Base-by-base conservation (phyloP, 2,113 vertebrate species). In the Dasyprocta punctata region DNA sequence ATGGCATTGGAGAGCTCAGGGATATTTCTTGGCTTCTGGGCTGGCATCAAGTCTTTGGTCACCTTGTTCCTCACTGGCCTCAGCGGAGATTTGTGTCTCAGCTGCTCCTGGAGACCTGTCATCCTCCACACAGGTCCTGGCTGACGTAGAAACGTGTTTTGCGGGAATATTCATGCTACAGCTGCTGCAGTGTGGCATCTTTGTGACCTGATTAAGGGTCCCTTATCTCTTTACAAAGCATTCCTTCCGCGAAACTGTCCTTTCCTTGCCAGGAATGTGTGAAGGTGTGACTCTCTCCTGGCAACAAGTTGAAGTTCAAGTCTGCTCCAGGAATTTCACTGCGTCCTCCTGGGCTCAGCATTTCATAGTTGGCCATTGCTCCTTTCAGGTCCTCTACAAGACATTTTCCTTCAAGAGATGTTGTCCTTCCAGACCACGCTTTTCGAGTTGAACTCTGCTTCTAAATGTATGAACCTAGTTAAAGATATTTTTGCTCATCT, bases 91-190 rank as follows among this genome's bases (percentile, higher is more conserved):
- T 36, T 17, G 1, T 16, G 47, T 82, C 44, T 54, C 80, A 44
- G 38, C 73, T 65, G 38, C 54, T 81, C 36, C 38, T 41, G 19
- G n/a, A 33, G 33, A 33, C 44, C 30, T 4, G 3, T 30, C 1
- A 0, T 1, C 20, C 24, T 80, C 58, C 9, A 1, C 12, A 30
- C 1, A 52, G 44, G 47, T 1, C 14, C 5, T 0, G 1, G 36
- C 30, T 38, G 52, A 28, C 22, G 3, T 4, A 36, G 5, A 47
- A 26, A 33, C 0, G 6, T 2, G 1, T 8, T 20, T 24, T 47
- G 26, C 5, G 38, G 3, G 41, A 47, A 56, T 65, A 12, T 3
- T 4, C 19, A 2, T 20, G 28, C 19, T 80, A 19, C 8, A 13
- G 52, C 58, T 58, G 12, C 47, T 33, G 2, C 20, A 56, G 2